Percentiles rank a stretch among this genome's conserved stretches.
phyloP scores from a whole-genome alignment of 2,888 invertebrate species.

The Amiota mariae region DNA sequence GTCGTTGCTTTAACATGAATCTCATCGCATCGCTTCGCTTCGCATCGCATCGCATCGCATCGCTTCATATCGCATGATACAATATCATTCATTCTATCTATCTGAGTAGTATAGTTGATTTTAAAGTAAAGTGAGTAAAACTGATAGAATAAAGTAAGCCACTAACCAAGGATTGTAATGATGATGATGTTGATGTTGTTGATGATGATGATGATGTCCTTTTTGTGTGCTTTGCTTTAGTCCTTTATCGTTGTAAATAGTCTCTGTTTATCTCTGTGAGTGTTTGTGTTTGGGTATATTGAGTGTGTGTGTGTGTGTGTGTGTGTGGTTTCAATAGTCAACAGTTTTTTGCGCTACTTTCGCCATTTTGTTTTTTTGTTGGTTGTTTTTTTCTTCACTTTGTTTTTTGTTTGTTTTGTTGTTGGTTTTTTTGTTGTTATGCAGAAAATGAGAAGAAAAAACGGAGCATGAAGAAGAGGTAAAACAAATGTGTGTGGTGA shows the following conservation, averaged over 20 bases:
- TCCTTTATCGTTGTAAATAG: conserved; percentile 36
- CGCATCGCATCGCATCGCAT: no score
- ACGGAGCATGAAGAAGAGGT: no score
- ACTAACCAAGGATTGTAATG: conserved; percentile 9
- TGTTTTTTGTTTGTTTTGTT: neutral
- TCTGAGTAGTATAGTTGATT: no score
- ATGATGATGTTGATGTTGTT: conserved; percentile 19
- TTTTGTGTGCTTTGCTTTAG: conserved; percentile 35
- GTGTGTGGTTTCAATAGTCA: conserved; percentile 46
- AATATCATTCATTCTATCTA: no score
- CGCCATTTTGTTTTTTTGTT: conserved; percentile 14
- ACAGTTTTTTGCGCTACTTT: conserved; percentile 41
- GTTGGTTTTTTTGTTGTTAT: neutral
- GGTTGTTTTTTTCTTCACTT: conserved; percentile 2
- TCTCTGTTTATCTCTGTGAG: conserved; percentile 33
- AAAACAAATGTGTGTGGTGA: no score
- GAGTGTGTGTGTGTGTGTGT: conserved; percentile 19
- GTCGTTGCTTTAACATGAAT: neutral
- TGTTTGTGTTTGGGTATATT: conserved; percentile 26
- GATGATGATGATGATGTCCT: conserved; percentile 34
- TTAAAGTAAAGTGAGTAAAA: no score
- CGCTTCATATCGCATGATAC: no score
- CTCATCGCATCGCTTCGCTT: neutral
- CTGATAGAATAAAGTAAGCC: neutral
- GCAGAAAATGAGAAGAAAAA: no score